These are phyloP conservation scores for Hypsibius dujardini DNA, from an alignment of 1,140 invertebrate genomes.

Conservation along the genomic window DNA sequence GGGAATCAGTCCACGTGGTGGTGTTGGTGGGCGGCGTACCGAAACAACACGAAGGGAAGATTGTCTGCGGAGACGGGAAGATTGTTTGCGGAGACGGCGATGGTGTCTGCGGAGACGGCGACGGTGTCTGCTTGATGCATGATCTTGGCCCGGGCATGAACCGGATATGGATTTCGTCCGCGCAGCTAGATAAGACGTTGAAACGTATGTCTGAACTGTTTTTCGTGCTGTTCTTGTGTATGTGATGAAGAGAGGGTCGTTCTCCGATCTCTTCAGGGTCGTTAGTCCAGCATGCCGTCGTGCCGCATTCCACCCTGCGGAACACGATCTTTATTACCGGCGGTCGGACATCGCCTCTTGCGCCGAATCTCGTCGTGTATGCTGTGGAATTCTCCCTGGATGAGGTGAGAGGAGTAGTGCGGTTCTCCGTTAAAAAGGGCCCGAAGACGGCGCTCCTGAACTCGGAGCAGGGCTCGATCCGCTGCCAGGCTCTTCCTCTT, in stretches of 20 bases:
- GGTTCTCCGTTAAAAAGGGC: background rate
- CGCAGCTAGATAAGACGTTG: background rate
- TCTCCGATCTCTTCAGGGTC: background rate
- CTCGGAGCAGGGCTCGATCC: background rate
- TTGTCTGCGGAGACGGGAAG: background rate
- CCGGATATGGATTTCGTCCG: background rate
- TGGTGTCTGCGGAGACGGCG: background rate
- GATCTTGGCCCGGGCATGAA: background rate
- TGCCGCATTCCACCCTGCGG: background rate
- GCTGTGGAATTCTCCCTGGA: background rate
- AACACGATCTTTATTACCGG: background rate
- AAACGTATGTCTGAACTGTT: background rate
- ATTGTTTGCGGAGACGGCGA: background rate
- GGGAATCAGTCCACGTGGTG: constrained; percentile 1
- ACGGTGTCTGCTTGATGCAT: background rate
- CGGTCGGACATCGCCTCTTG: background rate
- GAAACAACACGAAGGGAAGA: background rate
- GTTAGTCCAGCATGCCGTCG: background rate
- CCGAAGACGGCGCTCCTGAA: background rate
- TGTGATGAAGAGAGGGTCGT: too few relatives aligned
- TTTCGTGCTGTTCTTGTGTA: too few relatives aligned
- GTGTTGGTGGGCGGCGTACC: background rate
- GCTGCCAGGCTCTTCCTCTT: background rate
- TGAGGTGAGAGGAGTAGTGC: background rate
- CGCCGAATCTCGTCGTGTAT: background rate